A percentile compares a stretch with the other conserved stretches of the same genome.
Evolutionary conservation across 2,113 vertebrate genomes (phyloP).

Genomic region (Ictidomys tridecemlineatus): DNA sequence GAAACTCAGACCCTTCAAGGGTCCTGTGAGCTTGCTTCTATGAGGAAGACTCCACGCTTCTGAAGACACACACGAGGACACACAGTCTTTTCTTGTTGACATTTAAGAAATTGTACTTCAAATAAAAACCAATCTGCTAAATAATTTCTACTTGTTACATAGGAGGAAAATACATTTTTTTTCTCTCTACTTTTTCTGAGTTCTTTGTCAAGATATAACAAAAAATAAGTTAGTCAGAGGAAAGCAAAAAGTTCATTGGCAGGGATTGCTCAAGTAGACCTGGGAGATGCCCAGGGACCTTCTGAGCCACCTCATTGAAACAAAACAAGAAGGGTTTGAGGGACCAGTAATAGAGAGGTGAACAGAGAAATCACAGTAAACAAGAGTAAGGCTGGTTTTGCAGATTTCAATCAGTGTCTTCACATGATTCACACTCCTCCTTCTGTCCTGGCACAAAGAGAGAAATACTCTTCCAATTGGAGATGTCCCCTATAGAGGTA

Average conservation of each 20-base stretch:
- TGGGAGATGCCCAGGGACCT: not conserved
- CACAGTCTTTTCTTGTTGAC: not conserved
- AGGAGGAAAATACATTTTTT: not conserved
- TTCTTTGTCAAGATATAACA: not conserved
- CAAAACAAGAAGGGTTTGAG: not conserved
- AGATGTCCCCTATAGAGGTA: not conserved
- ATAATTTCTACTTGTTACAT: not conserved
- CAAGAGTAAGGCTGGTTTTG: not conserved
- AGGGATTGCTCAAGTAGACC: not conserved
- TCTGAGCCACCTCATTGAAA: not conserved
- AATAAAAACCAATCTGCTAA: not conserved
- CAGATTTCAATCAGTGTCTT: not conserved
- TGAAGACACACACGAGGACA: not conserved
- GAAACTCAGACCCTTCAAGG: not conserved
- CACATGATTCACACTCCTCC: not conserved
- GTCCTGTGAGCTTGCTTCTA: not conserved
- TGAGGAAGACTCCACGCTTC: not conserved
- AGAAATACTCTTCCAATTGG: not conserved
- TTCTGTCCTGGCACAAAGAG: not conserved
- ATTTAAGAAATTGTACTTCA: not conserved
- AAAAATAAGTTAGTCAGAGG: not conserved
- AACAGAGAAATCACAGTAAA: not conserved
- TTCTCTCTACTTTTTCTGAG: not conserved
- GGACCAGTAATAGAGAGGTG: not conserved
- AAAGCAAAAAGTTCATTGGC: not conserved